Base-by-base conservation (phyloP, 2,888 invertebrate genomes). In the Cryptocephalus primarius region DNA sequence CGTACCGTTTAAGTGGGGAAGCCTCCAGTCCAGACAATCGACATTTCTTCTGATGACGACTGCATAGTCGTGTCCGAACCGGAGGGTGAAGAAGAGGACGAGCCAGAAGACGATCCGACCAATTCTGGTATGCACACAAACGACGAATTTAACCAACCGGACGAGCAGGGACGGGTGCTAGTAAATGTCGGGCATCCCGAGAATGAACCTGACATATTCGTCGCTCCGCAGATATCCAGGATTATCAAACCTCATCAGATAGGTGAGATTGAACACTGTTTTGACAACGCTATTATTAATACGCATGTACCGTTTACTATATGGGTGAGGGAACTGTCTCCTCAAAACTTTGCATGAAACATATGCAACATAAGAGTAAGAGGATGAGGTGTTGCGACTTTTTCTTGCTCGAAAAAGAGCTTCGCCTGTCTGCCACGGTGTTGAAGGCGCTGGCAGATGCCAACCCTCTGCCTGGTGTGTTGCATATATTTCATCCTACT, bases 211-310 rank as follows among this genome's bases (percentile, higher is more conserved):
- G 94, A 94, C 62, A 85, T 96, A 54, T 96, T 86, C 69, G 74
- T 96, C 47, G 89, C 94, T 0, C 89, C 92, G 0, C 94, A 90
- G 67, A 87, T 96, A 43, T 86, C 92, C 0, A 77, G 86, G 55
- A 79, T 88, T 44, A 92, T 96, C 47, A 96, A 96, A 72, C 94
- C 95, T 1, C 96, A 96, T 78, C 96, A 96, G 78, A 87, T 87
- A 49, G 71, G 71, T 9, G 22, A 22, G 22, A 22, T 2, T 22
- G 22, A 22, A 22, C 22, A n/a, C n/a, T n/a, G n/a, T n/a, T n/a
- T n/a, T n/a, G n/a, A n/a, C n/a, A n/a, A n/a, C 2, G n/a, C n/a
- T n/a, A n/a, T n/a, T n/a, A n/a, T n/a, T n/a, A n/a, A n/a, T n/a
- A n/a, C n/a, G n/a, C n/a, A n/a, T n/a, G n/a, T n/a, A n/a, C n/a